A percentile compares a stretch with the other conserved stretches of the same genome.
Evolutionary conservation across 2,888 invertebrate genomes (phyloP).

Genomic region (Spodoptera littoralis): DNA sequence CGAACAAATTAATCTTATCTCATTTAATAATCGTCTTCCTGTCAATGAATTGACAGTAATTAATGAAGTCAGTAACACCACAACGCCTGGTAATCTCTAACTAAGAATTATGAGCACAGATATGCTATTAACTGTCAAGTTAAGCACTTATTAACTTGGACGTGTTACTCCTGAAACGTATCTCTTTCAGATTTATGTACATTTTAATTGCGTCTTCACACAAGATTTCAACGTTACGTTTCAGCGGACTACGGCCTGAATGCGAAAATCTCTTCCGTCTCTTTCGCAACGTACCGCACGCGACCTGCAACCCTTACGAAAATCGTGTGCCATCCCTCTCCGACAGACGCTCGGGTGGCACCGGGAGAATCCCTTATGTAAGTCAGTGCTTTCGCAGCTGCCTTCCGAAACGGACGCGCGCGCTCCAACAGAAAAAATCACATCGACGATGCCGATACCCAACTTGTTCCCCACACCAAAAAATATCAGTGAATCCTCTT

Average conservation of each 20-base stretch:
- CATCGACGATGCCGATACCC: conserved; percentile 73
- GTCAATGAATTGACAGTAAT: conserved; percentile 5
- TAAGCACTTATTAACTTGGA: conserved; percentile 75
- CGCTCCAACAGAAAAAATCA: conserved; percentile 52
- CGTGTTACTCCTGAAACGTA: conserved; percentile 70
- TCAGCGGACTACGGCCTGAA: conserved; percentile 69
- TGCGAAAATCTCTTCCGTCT: conserved; percentile 79
- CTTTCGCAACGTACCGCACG: conserved; percentile 71
- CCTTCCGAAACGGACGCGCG: conserved; percentile 68
- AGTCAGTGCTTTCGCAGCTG: conserved; percentile 79
- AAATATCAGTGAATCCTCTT: conserved; percentile 60
- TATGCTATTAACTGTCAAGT: conserved; percentile 68
- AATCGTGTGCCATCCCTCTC: conserved; percentile 77
- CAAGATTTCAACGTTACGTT: conserved; percentile 79
- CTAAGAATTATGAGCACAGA: conserved; percentile 41
- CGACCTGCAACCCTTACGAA: conserved; percentile 78
- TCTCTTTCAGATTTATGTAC: conserved; percentile 80
- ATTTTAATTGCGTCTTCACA: conserved; percentile 87
- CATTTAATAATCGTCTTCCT: neutral
- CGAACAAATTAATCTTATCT: too few relatives aligned
- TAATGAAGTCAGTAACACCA: conserved; percentile 17
- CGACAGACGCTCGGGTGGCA: conserved; percentile 75
- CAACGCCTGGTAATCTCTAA: conserved; percentile 11
- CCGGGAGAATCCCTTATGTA: conserved; percentile 86
- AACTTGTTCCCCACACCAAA: conserved; percentile 53